Evolutionary conservation across 2,797 vertebrate genomes (phyloP), one percentile per base, ranked within the genome.

Genomic region (Syngnathus rostellatus): DNA sequence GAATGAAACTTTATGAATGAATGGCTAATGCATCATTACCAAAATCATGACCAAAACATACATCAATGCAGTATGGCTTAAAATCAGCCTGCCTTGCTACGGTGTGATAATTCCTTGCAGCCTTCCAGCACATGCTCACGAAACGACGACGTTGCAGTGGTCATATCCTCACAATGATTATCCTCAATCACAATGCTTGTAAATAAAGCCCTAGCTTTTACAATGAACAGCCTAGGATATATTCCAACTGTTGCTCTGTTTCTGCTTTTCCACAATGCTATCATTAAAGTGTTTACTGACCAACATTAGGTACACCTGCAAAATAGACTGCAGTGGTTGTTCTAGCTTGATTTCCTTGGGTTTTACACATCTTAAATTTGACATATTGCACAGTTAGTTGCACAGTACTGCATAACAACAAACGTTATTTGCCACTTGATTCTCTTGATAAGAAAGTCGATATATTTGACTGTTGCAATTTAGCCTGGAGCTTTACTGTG

Each of bases 311-410:
- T 74, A 41, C 72, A 78, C 17, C 0, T 69, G 75, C 75, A 61
- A 65, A 78, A 83, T 83, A 23, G 58, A 73, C 87, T 87, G 82
- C 76, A 83, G 72, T 73, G 78, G 83, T 84, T 48, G 14, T 84
- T 85, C 86, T 87, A 70, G 66, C 85, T 83, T 67, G 68, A 41
- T 66, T 62, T 67, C 65, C n/a, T 51, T 21, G 10, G 10, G 16
- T 17, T 10, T 31, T 31, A 31, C 31, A 31, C 31, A 31, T 31
- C 31, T 31, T 31, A 31, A 31, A 31, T 31, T 31, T 31, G 31
- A 31, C 3, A 31, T 31, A 3, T 31, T 31, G 31, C 31, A 31
- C 31, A 31, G 31, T 31, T 31, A 31, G 31, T 45, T 45, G 43
- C 12, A 14, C 43, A 12, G 45, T 14, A 46, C 16, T 46, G 12